A percentile compares a stretch with the other conserved stretches of the same genome.
Conservation (phyloP, 1,140 invertebrate species). For the Macrobrachium rosenbergii region DNA sequence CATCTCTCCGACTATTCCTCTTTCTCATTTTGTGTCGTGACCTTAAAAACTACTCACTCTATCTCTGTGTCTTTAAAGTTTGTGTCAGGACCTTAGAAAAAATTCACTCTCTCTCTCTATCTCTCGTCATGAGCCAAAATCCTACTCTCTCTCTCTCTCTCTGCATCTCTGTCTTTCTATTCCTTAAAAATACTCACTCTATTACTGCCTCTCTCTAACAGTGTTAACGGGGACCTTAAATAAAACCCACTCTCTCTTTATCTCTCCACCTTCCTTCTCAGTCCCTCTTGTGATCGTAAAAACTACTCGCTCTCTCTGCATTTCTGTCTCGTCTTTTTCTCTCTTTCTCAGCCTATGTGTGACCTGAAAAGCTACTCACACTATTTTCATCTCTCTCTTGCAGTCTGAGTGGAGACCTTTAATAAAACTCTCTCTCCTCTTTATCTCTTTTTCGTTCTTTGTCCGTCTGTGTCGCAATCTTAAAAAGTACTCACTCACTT, state of each 20-base stretch:
- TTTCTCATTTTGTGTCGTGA: not conserved
- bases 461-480: too few relatives aligned
- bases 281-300: not conserved
- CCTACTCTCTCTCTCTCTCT: too few relatives aligned
- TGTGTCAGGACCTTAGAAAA: too few relatives aligned
- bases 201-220: not conserved
- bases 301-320: not conserved
- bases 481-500: too few relatives aligned
- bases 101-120: too few relatives aligned
- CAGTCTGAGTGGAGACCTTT: not conserved
- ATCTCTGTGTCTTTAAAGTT: too few relatives aligned
- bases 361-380: not conserved
- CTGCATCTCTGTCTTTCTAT: too few relatives aligned
- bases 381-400: slow-evolving; percentile 1
- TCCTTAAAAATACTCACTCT: not conserved
- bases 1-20: not conserved
- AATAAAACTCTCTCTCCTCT: not conserved
- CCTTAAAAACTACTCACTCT: not conserved
- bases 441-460: not conserved
- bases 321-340: not conserved
- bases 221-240: too few relatives aligned
- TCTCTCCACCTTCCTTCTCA: too few relatives aligned
- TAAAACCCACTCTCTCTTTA: too few relatives aligned
- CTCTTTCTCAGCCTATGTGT: not conserved
- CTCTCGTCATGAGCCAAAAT: too few relatives aligned